Evolutionary conservation across 53 echinoderm and acorn worm species (phyloP).

Genomic region (Actinopyga echinites): DNA sequence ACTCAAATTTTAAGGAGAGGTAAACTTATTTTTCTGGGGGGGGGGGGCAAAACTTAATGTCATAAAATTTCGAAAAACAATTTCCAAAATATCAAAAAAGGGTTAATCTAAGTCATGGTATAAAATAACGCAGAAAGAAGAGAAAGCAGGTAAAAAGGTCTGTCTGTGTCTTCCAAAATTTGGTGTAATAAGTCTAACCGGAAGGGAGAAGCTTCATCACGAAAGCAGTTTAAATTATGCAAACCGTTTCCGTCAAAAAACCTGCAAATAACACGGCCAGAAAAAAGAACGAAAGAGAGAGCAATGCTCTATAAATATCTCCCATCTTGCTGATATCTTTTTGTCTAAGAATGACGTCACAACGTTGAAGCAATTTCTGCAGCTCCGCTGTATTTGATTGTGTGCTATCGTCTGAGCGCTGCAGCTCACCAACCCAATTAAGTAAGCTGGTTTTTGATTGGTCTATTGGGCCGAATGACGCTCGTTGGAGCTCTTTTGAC

Average conservation of each 20-base stretch:
- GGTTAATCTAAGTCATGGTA: too few species aligned
- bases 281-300: constrained; percentile 1
- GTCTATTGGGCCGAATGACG: constrained; percentile 41
- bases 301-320: constrained; percentile 35
- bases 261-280: constrained; percentile 28
- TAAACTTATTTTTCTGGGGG: too few species aligned
- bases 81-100: too few species aligned
- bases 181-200: neutral
- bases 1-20: too few species aligned
- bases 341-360: constrained; percentile 45
- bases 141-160: too few species aligned
- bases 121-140: too few species aligned
- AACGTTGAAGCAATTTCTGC: constrained; percentile 24
- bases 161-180: too few species aligned
- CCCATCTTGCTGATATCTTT: constrained; percentile 25
- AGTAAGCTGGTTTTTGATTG: constrained; percentile 40
- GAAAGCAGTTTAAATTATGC: constrained; percentile 24
- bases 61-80: too few species aligned
- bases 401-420: constrained; percentile 43
- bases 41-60: too few species aligned
- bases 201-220: neutral
- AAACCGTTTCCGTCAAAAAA: constrained; percentile 37
- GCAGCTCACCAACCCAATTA: constrained; percentile 48
- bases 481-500: constrained; percentile 43
- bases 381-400: constrained; percentile 29